Evolutionary conservation across 2,888 invertebrate species (phyloP).

Genomic region (Muscina levida): DNA sequence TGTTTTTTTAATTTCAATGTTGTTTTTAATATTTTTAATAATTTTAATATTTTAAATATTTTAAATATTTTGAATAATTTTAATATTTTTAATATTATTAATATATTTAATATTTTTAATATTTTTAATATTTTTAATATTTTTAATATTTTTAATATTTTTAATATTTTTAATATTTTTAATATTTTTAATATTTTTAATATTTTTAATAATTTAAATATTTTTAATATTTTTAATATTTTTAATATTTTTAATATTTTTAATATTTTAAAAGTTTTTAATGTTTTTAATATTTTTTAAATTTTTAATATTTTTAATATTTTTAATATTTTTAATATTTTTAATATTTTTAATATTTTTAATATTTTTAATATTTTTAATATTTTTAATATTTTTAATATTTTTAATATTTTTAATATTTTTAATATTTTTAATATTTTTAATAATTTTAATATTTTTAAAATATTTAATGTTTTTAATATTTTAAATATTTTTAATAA

Average conservation of each 20-base stretch:
- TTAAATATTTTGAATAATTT: too few species aligned
- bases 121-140: neutral
- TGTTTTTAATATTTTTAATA: too few species aligned
- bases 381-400: neutral
- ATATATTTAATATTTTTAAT: constrained; percentile 10
- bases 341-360: neutral
- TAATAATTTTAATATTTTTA: neutral
- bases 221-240: neutral
- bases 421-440: neutral
- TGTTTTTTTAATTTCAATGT: too few species aligned
- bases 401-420: neutral
- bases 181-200: constrained; percentile 17
- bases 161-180: constrained; percentile 13
- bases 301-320: too few species aligned
- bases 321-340: neutral
- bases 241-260: neutral
- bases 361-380: neutral
- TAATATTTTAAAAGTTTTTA: neutral
- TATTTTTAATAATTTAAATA: neutral
- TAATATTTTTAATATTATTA: neutral
- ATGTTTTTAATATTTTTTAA: too few species aligned
- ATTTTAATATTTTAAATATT: too few species aligned
- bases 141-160: neutral
- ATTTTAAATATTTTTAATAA: neutral
- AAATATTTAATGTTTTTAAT: too few species aligned